These are phyloP conservation scores for Drosophila koepferae DNA, from an alignment of 2,888 invertebrate genomes.

Conservation along the genomic window DNA sequence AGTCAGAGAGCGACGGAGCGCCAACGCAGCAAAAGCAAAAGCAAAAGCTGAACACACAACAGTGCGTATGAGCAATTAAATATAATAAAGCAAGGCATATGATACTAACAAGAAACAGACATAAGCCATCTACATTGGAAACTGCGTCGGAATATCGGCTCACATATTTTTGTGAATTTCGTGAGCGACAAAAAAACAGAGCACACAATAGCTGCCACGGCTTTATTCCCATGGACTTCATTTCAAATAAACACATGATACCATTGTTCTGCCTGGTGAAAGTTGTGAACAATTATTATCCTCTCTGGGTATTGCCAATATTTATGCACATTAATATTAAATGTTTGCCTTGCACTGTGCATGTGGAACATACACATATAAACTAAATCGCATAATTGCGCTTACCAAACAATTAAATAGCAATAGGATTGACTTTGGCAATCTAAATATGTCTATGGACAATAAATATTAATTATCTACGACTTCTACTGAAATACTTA, in stretches of 20 bases:
- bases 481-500: not conserved
- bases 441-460: not conserved
- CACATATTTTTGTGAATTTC: slow-evolving; percentile 59
- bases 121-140: slow-evolving; percentile 42
- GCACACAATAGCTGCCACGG: slow-evolving; percentile 4
- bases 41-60: slow-evolving; percentile 37
- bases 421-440: not conserved
- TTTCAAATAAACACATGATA: not conserved
- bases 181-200: slow-evolving; percentile 16
- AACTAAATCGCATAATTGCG: slow-evolving; percentile 6
- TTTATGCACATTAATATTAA: slow-evolving; percentile 6
- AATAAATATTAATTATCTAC: slow-evolving; percentile 10
- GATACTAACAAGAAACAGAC: slow-evolving; percentile 37
- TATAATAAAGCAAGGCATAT: slow-evolving; percentile 66
- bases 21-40: slow-evolving; percentile 23
- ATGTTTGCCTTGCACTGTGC: slow-evolving; percentile 13
- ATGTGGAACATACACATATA: slow-evolving; percentile 8
- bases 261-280: slow-evolving; percentile 16
- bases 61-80: slow-evolving; percentile 73
- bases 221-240: not conserved
- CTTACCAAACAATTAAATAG: slow-evolving; percentile 9
- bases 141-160: slow-evolving; percentile 56
- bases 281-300: slow-evolving; percentile 33
- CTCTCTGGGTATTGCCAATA: slow-evolving; percentile 19
- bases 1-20: not conserved